Base-by-base conservation (phyloP, 2,888 invertebrate species). In the Oxyscelio sp. region DNA sequence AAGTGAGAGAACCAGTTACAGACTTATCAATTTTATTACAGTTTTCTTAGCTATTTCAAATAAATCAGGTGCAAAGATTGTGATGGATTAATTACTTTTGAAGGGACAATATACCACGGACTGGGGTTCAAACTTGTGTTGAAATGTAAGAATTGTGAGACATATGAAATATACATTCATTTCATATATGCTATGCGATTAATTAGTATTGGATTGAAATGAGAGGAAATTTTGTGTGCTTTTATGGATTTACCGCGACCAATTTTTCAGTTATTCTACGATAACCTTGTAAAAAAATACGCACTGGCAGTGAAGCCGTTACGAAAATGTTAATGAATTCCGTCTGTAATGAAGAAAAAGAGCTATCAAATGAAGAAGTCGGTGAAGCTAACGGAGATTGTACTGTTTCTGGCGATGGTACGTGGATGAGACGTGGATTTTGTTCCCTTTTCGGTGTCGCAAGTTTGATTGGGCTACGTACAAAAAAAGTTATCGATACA, bases 251-350 rank as follows among this genome's bases (percentile, higher is more conserved):
- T n/a, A n/a, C n/a, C n/a, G n/a, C n/a, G n/a, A n/a, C 83, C 85
- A 45, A 80, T 88, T 59, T 87, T 87, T 65, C 84, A 87, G 38
- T 78, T 68, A n/a, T 78, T 82, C 54, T 73, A 82, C 34, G 40
- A n/a, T 40, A 40, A 13, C 40, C 40, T 40, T 40, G 8, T 34
- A 34, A 34, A 34, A 34, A 34, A 34, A 66, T 82, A 65, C 27
- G 73, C 22, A 31, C 27, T 68, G 73, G 52, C 31, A 54, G 65
- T 27, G 21, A 75, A 61, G 63, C 66, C 15, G 75, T 82, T 68
- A 31, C 45, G 54, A n/a, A 77, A 45, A 9, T 45, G 17, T 71
- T 65, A 34, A 75, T 77, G 66, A 63, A 73, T 17, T 66, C 17
- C 48, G 70, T 61, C 63, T 70, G 54, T 50, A 34, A 61, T 54